phyloP scores from a whole-genome alignment of 2,888 invertebrate species.

The Strigamia transsilvanica region DNA sequence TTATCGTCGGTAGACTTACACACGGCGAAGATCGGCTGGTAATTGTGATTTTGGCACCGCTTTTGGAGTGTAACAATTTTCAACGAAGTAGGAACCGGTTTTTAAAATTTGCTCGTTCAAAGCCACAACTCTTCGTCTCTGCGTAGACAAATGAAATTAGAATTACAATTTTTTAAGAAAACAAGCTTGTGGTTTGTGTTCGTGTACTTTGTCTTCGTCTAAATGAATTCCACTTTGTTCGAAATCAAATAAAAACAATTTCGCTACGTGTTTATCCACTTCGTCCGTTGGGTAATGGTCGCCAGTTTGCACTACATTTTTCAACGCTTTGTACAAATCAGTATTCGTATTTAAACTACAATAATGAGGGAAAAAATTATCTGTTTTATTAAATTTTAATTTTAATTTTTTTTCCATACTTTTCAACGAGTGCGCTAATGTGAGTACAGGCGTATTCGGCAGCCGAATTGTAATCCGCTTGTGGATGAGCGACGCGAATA shows the following conservation, averaged over 20 bases:
- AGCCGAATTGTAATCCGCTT: constrained; percentile 75
- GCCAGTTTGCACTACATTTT: constrained; percentile 74
- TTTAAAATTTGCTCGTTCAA: constrained; percentile 84
- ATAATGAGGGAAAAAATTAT: too few species aligned
- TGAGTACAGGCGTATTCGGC: constrained; percentile 90
- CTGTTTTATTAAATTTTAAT: not conserved
- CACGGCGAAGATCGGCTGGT: constrained; percentile 76
- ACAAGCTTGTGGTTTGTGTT: too few species aligned
- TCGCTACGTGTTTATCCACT: constrained; percentile 85
- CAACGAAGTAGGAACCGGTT: constrained; percentile 64
- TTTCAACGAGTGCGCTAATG: constrained; percentile 92
- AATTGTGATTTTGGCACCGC: constrained; percentile 72
- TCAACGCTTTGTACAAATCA: constrained; percentile 80
- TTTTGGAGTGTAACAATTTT: constrained; percentile 68
- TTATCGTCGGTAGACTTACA: constrained; percentile 69
- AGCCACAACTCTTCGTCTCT: constrained; percentile 74
- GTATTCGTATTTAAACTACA: constrained; percentile 89
- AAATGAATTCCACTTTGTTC: constrained; percentile 98
- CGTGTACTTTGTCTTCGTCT: constrained; percentile 71
- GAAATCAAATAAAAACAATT: constrained; percentile 87
- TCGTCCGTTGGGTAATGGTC: constrained; percentile 72
- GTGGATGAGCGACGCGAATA: constrained; percentile 90
- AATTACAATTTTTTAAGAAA: too few species aligned
- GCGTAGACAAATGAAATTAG: constrained; percentile 12
- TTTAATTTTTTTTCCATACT: constrained; percentile 69